Percentiles rank a stretch among this genome's conserved stretches.
phyloP scores from a whole-genome alignment of 2,797 vertebrate species.

The Gymnodraco acuticeps region DNA sequence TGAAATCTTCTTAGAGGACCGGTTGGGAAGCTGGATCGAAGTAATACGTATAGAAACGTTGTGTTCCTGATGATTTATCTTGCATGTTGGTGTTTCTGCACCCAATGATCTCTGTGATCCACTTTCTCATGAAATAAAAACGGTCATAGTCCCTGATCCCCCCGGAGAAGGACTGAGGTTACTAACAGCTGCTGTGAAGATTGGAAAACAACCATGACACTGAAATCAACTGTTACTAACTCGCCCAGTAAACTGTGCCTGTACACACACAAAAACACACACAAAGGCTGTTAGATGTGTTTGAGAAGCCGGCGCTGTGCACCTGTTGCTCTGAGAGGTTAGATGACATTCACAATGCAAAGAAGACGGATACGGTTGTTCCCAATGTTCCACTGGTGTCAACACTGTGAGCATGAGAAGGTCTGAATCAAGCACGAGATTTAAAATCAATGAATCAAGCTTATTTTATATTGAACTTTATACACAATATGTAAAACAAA shows the following conservation, averaged over 20 bases:
- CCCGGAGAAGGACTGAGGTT: constrained; percentile 13
- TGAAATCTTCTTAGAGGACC: neutral
- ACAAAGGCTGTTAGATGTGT: neutral
- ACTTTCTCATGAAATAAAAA: neutral
- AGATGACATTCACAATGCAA: constrained; percentile 41
- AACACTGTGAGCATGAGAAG: neutral
- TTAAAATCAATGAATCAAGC: too few relatives aligned
- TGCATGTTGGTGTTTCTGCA: neutral
- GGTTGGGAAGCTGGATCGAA: neutral
- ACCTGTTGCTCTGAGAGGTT: constrained; percentile 52
- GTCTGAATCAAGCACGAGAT: neutral
- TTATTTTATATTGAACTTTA: too few relatives aligned
- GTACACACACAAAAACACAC: neutral
- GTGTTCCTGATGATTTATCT: neutral
- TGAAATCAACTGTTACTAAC: constrained; percentile 9
- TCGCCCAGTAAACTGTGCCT: neutral
- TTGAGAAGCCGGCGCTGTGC: constrained; percentile 25
- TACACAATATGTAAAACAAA: too few relatives aligned
- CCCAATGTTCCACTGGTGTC: constrained; percentile 12
- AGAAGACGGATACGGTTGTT: constrained; percentile 21
- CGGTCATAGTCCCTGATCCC: neutral
- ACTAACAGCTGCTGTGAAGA: constrained; percentile 12
- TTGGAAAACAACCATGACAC: constrained; percentile 5
- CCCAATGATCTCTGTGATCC: neutral
- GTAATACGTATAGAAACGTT: neutral